Evolutionary conservation across 1,140 invertebrate genomes (phyloP), one percentile per base, ranked within the genome.

Genomic region (Parasteatoda tepidariorum): DNA sequence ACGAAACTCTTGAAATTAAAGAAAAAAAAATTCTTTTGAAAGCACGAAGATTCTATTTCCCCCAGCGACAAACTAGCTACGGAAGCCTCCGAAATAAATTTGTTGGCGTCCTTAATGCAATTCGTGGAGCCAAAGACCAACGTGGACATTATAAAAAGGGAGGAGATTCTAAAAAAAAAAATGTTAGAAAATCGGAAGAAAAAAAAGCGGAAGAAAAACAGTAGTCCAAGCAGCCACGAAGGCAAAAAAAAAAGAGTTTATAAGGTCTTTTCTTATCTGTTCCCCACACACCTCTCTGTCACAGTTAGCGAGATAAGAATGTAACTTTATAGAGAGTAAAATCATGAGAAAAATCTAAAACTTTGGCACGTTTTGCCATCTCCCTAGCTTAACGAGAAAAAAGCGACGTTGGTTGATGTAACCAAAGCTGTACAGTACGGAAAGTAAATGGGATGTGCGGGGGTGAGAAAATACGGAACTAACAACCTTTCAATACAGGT

Each of bases 401-500:
- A 61, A 79, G 76, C 74, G 74, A 66, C 55, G 55, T 54, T 38
- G 55, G 54, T 30, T 68, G 76, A 79, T 79, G 76, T 79, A 79
- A 79, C 76, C 64, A 59, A 79, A 79, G 76, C 76, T 68, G 24
- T 55, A 61, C 2, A n/a, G 61, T n/a, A n/a, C n/a, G n/a, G n/a
- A n/a, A n/a, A n/a, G n/a, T n/a, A 9, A 41, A 24, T 28, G 54
- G 22, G 13, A n/a, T 18, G 57, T n/a, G n/a, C 6, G 71, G 18
- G 18, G 26, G 55, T 24, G 57, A 34, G 54, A 30, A 74, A 61
- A 74, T 61, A 74, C 54, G 71, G 74, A 38, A 57, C 76, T 79
- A 79, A 79, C 76, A 79, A 68, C 76, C 64, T 79, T 79, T 79
- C 76, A 68, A 79, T 79, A 79, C 76, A 79, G 76, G 76, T 79